phyloP scores from a whole-genome alignment of 1,140 invertebrate genomes.

The Rhyzopertha dominica region DNA sequence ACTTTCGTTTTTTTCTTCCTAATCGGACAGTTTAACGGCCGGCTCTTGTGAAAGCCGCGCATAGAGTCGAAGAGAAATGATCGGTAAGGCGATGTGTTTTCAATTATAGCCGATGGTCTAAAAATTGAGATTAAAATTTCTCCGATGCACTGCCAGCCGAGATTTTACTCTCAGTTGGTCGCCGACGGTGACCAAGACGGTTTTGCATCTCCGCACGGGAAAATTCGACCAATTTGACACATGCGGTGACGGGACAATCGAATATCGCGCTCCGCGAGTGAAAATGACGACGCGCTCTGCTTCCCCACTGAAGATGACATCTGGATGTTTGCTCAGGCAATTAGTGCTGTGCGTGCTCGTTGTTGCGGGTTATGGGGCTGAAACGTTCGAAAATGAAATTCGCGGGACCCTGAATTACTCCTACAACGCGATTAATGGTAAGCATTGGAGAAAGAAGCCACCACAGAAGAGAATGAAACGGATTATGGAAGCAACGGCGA shows the following conservation, averaged over 20 bases:
- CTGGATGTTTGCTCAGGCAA: slow-evolving; percentile 33
- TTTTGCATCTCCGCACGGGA: no score
- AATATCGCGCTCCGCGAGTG: no score
- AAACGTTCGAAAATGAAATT: slow-evolving; percentile 39
- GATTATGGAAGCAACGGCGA: slow-evolving; percentile 7
- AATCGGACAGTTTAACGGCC: no score
- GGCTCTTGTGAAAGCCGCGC: no score
- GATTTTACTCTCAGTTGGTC: slow-evolving; percentile 34
- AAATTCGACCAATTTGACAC: no score
- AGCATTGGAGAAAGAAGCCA: not conserved
- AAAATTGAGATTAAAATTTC: slow-evolving; percentile 38
- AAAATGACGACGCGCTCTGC: slow-evolving; percentile 39
- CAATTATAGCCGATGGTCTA: slow-evolving; percentile 31
- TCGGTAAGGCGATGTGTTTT: no score
- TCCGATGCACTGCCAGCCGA: slow-evolving; percentile 26
- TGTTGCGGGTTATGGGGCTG: slow-evolving; percentile 24
- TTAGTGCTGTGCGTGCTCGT: slow-evolving; percentile 33
- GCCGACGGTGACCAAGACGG: no score
- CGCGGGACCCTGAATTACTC: slow-evolving; percentile 25
- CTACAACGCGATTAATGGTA: not conserved
- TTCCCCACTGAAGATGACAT: slow-evolving; percentile 37
- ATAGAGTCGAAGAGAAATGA: no score
- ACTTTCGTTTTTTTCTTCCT: no score
- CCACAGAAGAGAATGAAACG: slow-evolving; percentile 1
- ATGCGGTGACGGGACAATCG: no score